phyloP scores from a whole-genome alignment of 1,140 invertebrate genomes.

The Drosophila tani region DNA sequence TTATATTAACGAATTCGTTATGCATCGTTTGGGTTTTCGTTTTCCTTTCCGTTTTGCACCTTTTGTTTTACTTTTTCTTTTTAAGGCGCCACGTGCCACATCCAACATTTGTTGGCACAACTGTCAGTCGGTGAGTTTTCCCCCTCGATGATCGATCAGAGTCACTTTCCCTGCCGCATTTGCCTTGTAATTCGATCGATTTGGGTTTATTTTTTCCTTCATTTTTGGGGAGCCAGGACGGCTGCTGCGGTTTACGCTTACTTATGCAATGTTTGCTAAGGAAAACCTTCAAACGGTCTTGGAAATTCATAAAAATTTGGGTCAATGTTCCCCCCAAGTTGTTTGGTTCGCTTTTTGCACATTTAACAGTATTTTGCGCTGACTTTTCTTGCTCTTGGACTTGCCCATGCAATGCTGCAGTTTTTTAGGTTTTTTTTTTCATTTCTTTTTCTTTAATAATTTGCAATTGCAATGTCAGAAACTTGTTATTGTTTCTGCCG shows the following conservation, averaged over 20 bases:
- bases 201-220: neutral
- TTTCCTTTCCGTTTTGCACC: conserved; percentile 70
- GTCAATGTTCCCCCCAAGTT: conserved; percentile 65
- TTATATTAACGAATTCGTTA: conserved; percentile 72
- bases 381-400: conserved; percentile 75
- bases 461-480: conserved; percentile 54
- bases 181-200: conserved; percentile 73
- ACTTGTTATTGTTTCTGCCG: conserved; percentile 46
- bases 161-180: conserved; percentile 59
- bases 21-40: conserved; percentile 68
- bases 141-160: conserved; percentile 20
- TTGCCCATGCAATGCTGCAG: conserved; percentile 75
- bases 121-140: conserved; percentile 60
- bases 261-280: conserved; percentile 73
- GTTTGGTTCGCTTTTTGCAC: conserved; percentile 64
- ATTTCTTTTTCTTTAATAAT: conserved; percentile 18
- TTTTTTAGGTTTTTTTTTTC: conserved; percentile 49
- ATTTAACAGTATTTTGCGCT: conserved; percentile 72
- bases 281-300: conserved; percentile 57
- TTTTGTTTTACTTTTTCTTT: conserved; percentile 54
- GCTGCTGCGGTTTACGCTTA: conserved; percentile 51
- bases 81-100: conserved; percentile 68
- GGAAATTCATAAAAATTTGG: conserved; percentile 54
- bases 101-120: conserved; percentile 81
- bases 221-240: conserved; percentile 52